Evolutionary conservation across 2,113 vertebrate species (phyloP).

Genomic region (Xiphias gladius): DNA sequence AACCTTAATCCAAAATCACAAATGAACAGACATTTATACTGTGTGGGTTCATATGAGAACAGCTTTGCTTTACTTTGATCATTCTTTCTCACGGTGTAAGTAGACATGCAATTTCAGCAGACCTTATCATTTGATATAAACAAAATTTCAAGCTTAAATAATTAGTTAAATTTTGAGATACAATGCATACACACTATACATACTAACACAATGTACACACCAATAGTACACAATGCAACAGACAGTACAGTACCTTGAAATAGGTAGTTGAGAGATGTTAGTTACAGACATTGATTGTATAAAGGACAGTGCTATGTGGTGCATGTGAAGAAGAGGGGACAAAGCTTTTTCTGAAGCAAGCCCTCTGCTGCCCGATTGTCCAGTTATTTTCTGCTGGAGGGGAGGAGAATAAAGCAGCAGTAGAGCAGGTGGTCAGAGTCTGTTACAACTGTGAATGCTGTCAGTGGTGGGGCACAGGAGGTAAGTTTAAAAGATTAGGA

Average conservation of each 20-base stretch:
- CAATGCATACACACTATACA: not conserved
- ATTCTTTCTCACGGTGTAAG: slow-evolving; percentile 2
- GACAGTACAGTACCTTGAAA: not conserved
- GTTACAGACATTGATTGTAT: not conserved
- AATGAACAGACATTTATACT: slow-evolving; percentile 30
- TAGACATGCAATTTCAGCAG: slow-evolving; percentile 5
- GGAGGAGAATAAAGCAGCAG: not conserved
- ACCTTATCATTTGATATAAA: slow-evolving; percentile 17
- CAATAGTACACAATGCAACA: not conserved
- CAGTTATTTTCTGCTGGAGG: slow-evolving; percentile 1
- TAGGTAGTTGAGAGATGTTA: not conserved
- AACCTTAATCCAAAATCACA: slow-evolving; percentile 26
- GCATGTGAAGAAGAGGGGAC: not conserved
- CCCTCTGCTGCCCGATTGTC: not conserved
- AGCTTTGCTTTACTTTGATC: slow-evolving; percentile 49
- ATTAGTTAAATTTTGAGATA: too few relatives aligned
- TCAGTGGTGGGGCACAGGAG: not conserved
- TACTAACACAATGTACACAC: not conserved
- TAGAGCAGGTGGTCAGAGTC: slow-evolving; percentile 3
- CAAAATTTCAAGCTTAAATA: slow-evolving; percentile 20
- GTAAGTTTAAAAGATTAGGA: not conserved
- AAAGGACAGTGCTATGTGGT: not conserved
- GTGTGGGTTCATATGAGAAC: slow-evolving; percentile 11
- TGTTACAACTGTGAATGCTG: not conserved
- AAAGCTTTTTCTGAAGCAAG: slow-evolving; percentile 20